A percentile compares a stretch with the other conserved stretches of the same genome.
These are phyloP conservation scores for Herpetotheres cachinnans DNA, from an alignment of 2,113 vertebrate genomes.

Conservation along the genomic window DNA sequence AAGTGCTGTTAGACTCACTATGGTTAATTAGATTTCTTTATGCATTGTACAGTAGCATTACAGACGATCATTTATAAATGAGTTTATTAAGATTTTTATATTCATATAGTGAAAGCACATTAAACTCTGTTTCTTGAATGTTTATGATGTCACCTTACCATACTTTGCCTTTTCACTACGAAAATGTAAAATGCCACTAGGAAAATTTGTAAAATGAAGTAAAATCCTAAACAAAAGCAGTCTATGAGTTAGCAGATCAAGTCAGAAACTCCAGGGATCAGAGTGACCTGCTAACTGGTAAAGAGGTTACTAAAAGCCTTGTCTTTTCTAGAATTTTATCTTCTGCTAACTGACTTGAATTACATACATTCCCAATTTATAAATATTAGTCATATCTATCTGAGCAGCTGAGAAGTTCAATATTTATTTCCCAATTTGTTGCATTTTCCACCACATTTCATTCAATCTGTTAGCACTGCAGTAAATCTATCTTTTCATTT, in stretches of 20 bases:
- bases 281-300: background rate
- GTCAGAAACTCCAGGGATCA: background rate
- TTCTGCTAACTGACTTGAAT: background rate
- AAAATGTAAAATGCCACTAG: background rate
- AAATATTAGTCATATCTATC: background rate
- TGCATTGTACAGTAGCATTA: background rate
- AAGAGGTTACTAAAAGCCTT: background rate
- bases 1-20: conserved; percentile 25
- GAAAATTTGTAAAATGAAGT: background rate
- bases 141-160: background rate
- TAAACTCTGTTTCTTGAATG: background rate
- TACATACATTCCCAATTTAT: background rate
- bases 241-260: background rate
- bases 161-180: background rate
- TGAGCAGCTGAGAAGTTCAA: background rate
- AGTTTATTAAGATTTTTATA: background rate
- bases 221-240: background rate
- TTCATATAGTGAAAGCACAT: background rate
- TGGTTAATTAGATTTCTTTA: conserved; percentile 58
- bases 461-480: background rate
- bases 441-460: conserved; percentile 20
- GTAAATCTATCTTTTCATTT: background rate
- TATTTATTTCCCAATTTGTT: conserved; percentile 18
- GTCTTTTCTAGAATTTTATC: background rate
- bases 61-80: conserved; percentile 13